phyloP scores from a whole-genome alignment of 35 echinoderm and acorn worm genomes.

The Ptychodera flava region DNA sequence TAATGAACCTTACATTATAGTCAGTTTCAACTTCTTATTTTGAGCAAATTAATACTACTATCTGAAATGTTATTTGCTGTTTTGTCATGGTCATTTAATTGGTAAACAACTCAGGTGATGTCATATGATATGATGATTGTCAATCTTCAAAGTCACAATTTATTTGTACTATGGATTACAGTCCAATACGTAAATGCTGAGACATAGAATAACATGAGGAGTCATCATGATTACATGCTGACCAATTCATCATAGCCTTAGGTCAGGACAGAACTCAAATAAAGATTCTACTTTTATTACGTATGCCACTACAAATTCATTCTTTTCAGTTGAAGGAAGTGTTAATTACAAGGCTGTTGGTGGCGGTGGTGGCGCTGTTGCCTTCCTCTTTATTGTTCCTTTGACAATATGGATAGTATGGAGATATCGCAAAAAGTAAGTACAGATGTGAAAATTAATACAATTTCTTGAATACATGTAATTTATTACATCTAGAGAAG shows the following conservation, averaged over 20 bases:
- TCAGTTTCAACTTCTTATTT: too few relatives aligned
- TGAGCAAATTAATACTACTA: too few relatives aligned
- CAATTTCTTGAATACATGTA: constrained; percentile 1
- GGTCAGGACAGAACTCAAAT: background rate
- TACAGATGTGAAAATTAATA: background rate
- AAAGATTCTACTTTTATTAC: too few relatives aligned
- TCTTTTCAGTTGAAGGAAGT: background rate
- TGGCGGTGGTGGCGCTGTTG: background rate
- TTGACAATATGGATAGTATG: background rate
- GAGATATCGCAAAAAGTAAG: background rate
- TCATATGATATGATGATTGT: too few relatives aligned
- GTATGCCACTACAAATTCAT: background rate
- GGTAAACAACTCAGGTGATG: too few relatives aligned
- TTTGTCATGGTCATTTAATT: too few relatives aligned
- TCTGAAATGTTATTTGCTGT: too few relatives aligned
- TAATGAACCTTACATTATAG: too few relatives aligned
- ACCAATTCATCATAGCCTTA: background rate
- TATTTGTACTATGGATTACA: too few relatives aligned
- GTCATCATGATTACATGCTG: background rate
- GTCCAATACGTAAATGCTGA: too few relatives aligned
- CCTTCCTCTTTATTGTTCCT: background rate
- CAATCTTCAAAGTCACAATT: too few relatives aligned
- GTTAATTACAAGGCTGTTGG: background rate
- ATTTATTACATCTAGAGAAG: background rate
- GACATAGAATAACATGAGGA: too few relatives aligned